phyloP scores from a whole-genome alignment of 1,140 invertebrate genomes.

The Drosophila chauvacae region DNA sequence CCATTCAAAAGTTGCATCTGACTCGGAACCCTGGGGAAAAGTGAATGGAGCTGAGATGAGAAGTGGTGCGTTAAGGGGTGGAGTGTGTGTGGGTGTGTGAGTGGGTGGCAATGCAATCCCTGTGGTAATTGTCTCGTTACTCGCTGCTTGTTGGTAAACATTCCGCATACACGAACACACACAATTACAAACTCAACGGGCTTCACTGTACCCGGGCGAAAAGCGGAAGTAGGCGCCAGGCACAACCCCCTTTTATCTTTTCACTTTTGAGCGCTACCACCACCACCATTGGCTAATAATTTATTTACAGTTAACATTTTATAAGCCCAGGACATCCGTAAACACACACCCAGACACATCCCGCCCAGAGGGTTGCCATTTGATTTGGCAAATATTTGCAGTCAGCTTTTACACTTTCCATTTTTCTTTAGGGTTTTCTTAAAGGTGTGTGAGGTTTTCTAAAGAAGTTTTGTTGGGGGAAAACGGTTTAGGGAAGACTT shows the following conservation, averaged over 20 bases:
- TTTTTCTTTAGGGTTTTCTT: neutral
- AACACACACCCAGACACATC: constrained; percentile 7
- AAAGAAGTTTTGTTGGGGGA: neutral
- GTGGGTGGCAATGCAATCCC: constrained; percentile 44
- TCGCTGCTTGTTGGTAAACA: constrained; percentile 76
- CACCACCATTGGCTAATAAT: constrained; percentile 64
- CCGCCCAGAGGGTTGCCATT: constrained; percentile 38
- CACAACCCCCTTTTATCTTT: constrained; percentile 11
- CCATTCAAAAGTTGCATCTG: constrained; percentile 73
- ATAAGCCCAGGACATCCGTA: constrained; percentile 48
- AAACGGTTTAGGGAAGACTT: neutral
- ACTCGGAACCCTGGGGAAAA: constrained; percentile 19
- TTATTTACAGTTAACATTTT: constrained; percentile 81
- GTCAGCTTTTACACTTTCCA: constrained; percentile 26
- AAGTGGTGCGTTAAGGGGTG: neutral
- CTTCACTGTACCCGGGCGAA: constrained; percentile 29
- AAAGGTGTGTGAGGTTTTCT: neutral
- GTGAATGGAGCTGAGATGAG: neutral
- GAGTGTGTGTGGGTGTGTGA: neutral
- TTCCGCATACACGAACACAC: constrained; percentile 44
- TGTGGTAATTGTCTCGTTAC: constrained; percentile 80
- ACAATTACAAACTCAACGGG: constrained; percentile 10
- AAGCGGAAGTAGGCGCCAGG: constrained; percentile 53
- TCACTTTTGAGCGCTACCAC: constrained; percentile 8
- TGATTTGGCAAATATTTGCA: constrained; percentile 79